Conservation (phyloP, 2,888 invertebrate species). For the Leptopilina syphax region DNA sequence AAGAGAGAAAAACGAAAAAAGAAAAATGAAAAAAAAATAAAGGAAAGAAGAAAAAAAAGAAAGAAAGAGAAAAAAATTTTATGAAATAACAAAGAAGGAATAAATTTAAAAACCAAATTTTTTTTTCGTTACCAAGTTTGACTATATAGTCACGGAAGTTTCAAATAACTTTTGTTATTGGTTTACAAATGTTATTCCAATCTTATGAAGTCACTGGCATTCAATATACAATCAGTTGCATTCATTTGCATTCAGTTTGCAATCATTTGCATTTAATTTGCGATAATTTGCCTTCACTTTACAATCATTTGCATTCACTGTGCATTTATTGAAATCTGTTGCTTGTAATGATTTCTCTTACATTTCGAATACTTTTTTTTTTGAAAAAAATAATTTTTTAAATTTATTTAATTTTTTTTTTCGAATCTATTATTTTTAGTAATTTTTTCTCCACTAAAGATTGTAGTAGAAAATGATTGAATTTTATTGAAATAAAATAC, state of each 20-base stretch:
- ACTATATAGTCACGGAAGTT: no score
- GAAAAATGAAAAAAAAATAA: no score
- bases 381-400: neutral
- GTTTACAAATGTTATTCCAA: conserved; percentile 5
- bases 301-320: conserved; percentile 17
- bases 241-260: conserved; percentile 12
- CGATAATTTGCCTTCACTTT: conserved; percentile 14
- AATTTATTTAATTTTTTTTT: no score
- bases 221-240: conserved; percentile 17
- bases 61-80: no score
- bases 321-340: conserved; percentile 13
- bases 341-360: neutral
- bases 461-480: no score
- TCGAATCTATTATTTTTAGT: no score
- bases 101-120: neutral
- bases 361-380: neutral
- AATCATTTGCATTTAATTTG: conserved; percentile 15
- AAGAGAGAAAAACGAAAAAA: no score
- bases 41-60: no score
- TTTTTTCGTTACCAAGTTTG: neutral
- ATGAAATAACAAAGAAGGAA: no score
- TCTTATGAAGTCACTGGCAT: conserved; percentile 7
- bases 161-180: neutral
- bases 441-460: no score
- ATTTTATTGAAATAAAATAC: no score